These are phyloP conservation scores for Mechanitis mazaeus DNA, from an alignment of 2,888 invertebrate genomes.

Conservation along the genomic window DNA sequence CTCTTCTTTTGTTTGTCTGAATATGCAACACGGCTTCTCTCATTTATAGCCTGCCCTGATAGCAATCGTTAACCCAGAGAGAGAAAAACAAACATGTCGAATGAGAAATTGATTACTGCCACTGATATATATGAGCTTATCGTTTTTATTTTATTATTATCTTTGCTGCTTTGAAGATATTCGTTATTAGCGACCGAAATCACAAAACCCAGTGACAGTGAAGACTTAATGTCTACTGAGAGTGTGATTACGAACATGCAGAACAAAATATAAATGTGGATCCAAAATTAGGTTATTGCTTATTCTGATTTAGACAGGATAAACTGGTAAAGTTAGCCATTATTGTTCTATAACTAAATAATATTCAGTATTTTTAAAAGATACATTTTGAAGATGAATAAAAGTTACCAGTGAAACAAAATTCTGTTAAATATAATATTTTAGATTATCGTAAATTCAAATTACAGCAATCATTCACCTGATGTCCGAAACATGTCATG, in stretches of 20 bases:
- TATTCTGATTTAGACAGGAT: background rate
- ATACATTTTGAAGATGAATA: background rate
- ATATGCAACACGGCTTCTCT: too few species aligned
- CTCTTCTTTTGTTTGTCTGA: too few species aligned
- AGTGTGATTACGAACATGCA: conserved; percentile 20
- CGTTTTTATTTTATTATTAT: too few species aligned
- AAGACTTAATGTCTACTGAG: conserved; percentile 23
- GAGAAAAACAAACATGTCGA: too few species aligned
- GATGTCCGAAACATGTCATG: conserved; percentile 26
- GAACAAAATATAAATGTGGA: background rate
- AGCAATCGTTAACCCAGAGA: too few species aligned
- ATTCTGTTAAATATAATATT: conserved; percentile 2
- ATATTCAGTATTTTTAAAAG: conserved; percentile 8
- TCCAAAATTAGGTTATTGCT: background rate
- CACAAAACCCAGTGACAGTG: conserved; percentile 31
- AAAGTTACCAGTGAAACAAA: background rate
- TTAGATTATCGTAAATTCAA: background rate
- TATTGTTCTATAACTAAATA: conserved; percentile 34
- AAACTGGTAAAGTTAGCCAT: conserved; percentile 8
- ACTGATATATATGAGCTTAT: conserved; percentile 7
- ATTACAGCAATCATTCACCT: conserved; percentile 24
- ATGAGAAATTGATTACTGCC: conserved; percentile 24
- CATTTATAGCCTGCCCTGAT: too few species aligned
- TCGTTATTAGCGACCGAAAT: conserved; percentile 21
- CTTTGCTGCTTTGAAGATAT: too few species aligned